Evolutionary conservation across 2,888 invertebrate genomes (phyloP), one percentile per base, ranked within the genome.

Genomic region (Thumatha senex): DNA sequence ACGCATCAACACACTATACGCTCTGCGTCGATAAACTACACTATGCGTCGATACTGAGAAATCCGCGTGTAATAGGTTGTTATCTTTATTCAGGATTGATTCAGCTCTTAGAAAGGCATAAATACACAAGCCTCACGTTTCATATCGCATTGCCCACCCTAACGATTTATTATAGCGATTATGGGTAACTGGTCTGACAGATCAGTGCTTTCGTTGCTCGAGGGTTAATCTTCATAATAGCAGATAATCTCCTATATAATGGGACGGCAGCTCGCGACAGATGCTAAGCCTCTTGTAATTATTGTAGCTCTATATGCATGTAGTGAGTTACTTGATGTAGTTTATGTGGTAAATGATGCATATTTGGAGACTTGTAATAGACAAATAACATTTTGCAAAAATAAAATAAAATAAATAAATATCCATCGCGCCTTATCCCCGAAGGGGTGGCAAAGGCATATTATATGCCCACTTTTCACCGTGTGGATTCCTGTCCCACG

Each of bases 161-260:
- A 9, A 40, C 30, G 13, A 40, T 29, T 33, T 11, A 42, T 42
- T n/a, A 15, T 36, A 45, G 4, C 13, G 36, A 45, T 36, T 36
- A 24, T 45, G 24, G n/a, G 12, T 39, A 30, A 36, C 48, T 14
- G 49, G 44, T 44, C 49, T 35, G 29, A 30, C 30, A 29, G 49
- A 49, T 44, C 49, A 29, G 33, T 33, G 34, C 15, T 9, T n/a
- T 33, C 15, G 7, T 35, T 12, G 31, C 14, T 36, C 2, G 43
- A 44, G 55, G 24, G 52, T 54, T 70, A 67, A 70, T 64, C 68
- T 61, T 31, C 43, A 53, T 68, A 58, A 61, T 68, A 61, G 51
- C 55, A 54, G 64, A 70, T 70, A 68, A 70, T 64, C 70, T 58
- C 42, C 57, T 48, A 54, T 52, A 53, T 64, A 61, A 69, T 69